Evolutionary conservation across 1,140 invertebrate species (phyloP), one percentile per base, ranked within the genome.

Genomic region (Drosophila erecta): DNA sequence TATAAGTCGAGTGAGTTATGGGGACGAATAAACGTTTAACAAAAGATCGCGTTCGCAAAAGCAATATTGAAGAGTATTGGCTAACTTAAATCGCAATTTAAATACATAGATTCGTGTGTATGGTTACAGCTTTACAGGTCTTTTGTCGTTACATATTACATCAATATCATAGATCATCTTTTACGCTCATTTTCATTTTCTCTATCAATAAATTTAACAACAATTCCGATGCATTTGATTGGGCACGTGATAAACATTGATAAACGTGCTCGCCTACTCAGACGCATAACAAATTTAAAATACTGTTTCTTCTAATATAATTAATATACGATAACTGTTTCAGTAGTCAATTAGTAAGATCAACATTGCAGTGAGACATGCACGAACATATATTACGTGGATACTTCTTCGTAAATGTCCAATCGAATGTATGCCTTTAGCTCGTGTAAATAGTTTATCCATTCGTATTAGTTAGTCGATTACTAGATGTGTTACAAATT

Each of bases 131-230:
- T 60, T 86, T 78, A 78, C 83, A 86, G 69, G 78, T 86, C 83
- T 86, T 87, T 85, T 86, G 35, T 76, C 84, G 81, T 81, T 81
- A 75, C 78, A 61, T 76, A 62, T 20, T 14, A 38, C 12, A 38
- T 75, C 30, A 30, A 51, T 75, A 75, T 65, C 46, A 66, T 76
- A 67, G 41, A 76, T 76, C 60, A 46, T 15, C 24, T 41, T 30
- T 38, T 69, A 41, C 43, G 47, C 12, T 67, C 57, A 35, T 38
- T 60, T 51, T 30, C 24, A n/a, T 17, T 30, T 50, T 41, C 57
- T 81, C 66, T 85, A 84, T 83, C 75, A 83, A 83, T 87, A 79
- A 83, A 83, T 79, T 86, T 69, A 86, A 87, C 83, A 86, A 86
- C 80, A 84, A 83, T 87, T 76, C 76, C 69, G 69, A 87, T 87